These are phyloP conservation scores for Nomada hirtipes DNA, from an alignment of 2,888 invertebrate genomes.

Conservation along the genomic window DNA sequence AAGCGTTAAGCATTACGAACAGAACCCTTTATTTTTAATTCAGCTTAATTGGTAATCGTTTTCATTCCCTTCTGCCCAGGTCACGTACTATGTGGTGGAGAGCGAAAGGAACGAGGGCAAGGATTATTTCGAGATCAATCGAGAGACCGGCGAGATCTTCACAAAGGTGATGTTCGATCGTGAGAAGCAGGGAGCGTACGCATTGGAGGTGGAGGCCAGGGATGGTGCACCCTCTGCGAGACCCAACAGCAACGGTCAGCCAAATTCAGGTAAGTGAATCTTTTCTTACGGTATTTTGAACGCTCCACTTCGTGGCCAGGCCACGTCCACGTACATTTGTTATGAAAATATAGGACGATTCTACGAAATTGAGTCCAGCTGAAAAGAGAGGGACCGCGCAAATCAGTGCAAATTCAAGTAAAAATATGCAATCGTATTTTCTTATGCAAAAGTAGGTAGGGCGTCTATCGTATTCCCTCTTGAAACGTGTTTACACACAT, in stretches of 20 bases:
- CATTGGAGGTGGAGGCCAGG: conserved; percentile 97
- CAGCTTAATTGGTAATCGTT: neutral
- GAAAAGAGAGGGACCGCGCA: neutral
- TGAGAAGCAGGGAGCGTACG: conserved; percentile 98
- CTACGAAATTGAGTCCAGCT: neutral
- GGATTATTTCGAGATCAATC: conserved; percentile 98
- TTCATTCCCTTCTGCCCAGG: conserved; percentile 85
- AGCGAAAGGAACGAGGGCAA: conserved; percentile 96
- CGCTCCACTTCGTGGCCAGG: neutral
- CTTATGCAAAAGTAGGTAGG: neutral
- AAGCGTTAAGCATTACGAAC: too few species aligned
- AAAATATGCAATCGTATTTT: neutral
- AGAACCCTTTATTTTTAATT: too few species aligned
- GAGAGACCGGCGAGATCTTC: conserved; percentile 97
- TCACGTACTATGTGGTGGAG: conserved; percentile 96
- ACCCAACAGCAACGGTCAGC: conserved; percentile 96
- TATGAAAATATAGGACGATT: neutral
- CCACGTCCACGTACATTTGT: neutral
- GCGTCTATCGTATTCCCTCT: neutral
- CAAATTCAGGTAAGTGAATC: conserved; percentile 94
- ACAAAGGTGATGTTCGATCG: conserved; percentile 98
- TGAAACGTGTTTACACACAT: neutral
- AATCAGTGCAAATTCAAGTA: neutral
- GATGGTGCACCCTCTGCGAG: conserved; percentile 98
- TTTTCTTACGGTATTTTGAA: neutral